Evolutionary conservation across 2,888 invertebrate species (phyloP).

Genomic region (Diadegma fenestrale): DNA sequence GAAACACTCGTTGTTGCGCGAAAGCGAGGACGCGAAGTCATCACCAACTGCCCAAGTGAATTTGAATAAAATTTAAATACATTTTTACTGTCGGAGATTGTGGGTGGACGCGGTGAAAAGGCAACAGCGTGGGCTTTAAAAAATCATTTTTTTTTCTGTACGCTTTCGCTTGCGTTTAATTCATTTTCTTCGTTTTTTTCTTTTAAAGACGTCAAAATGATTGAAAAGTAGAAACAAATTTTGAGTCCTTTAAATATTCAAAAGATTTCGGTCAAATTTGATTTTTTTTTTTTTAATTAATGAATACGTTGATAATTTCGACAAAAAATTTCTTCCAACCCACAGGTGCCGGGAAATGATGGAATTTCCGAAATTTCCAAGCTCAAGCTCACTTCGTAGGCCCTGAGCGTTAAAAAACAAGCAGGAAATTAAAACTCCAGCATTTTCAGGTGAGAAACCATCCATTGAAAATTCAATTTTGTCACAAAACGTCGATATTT

Average conservation of each 20-base stretch:
- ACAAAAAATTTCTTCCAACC: too few species aligned
- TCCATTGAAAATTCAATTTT: too few species aligned
- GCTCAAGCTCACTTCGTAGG: not conserved
- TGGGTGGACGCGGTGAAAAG: constrained; percentile 18
- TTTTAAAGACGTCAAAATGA: not conserved
- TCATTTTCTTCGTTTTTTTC: not conserved
- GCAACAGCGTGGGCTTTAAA: not conserved
- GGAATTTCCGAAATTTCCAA: not conserved
- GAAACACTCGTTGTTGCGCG: constrained; percentile 6
- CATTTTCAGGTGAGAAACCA: not conserved
- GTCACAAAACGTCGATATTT: too few species aligned
- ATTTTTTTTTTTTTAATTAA: too few species aligned
- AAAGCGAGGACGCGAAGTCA: constrained; percentile 25
- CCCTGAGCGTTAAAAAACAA: not conserved
- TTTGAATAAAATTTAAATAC: constrained; percentile 34
- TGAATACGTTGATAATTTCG: too few species aligned
- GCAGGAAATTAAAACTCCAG: not conserved
- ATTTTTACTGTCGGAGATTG: not conserved
- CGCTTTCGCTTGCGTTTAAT: not conserved
- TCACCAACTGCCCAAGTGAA: constrained; percentile 7
- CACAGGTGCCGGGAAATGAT: too few species aligned
- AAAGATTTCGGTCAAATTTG: not conserved
- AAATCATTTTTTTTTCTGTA: not conserved
- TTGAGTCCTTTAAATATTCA: not conserved
- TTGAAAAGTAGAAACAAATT: not conserved